phyloP scores from a whole-genome alignment of 2,888 invertebrate genomes.

The Ormia ochracea region DNA sequence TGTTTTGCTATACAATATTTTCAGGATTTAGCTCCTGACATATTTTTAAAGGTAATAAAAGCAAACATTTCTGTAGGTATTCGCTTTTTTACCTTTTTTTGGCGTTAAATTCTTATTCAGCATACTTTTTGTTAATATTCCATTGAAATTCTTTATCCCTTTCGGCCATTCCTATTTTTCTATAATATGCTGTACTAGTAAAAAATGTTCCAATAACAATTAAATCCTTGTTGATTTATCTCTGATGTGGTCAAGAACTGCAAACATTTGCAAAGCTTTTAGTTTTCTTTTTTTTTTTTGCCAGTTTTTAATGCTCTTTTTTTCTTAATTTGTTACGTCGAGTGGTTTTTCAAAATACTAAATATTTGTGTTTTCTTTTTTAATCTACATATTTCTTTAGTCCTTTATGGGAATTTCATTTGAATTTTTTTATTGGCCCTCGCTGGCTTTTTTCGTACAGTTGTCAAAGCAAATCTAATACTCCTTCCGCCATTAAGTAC shows the following conservation, averaged over 20 bases:
- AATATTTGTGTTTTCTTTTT: slow-evolving; percentile 15
- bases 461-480: slow-evolving; percentile 37
- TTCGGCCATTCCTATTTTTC: neutral
- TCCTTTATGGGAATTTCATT: slow-evolving; percentile 35
- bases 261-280: slow-evolving; percentile 24
- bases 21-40: too few species aligned
- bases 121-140: neutral
- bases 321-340: slow-evolving; percentile 34
- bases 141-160: neutral
- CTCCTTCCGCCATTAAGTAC: neutral
- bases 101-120: too few species aligned
- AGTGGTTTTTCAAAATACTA: slow-evolving; percentile 43
- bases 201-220: slow-evolving; percentile 2
- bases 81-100: too few species aligned
- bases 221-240: slow-evolving; percentile 47
- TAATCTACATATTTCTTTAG: slow-evolving; percentile 10
- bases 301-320: neutral
- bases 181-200: neutral
- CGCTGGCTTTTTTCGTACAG: slow-evolving; percentile 25
- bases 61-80: too few species aligned
- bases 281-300: neutral
- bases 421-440: neutral
- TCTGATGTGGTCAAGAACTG: neutral
- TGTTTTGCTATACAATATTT: too few species aligned
- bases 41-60: too few species aligned